Conservation (phyloP, 1,140 invertebrate genomes). For the Megalonaias nervosa region DNA sequence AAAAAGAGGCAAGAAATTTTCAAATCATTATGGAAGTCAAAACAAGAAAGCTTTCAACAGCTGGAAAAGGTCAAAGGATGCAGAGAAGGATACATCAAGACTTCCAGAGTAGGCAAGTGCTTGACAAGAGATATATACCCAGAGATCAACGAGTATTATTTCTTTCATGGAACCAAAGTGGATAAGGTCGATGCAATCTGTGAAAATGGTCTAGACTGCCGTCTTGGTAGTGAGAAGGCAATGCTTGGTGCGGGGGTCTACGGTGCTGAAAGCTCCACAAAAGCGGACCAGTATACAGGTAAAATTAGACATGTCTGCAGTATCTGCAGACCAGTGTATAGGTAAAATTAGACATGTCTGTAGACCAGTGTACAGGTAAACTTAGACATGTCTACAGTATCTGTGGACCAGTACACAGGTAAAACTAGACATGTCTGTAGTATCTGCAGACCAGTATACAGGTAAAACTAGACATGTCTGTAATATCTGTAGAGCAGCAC, state of each 20-base stretch:
- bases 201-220: conserved; percentile 7
- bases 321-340: too few relatives aligned
- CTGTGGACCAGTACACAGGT: too few relatives aligned
- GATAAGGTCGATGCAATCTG: conserved; percentile 21
- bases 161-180: conserved; percentile 32
- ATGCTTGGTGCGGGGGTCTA: conserved; percentile 30
- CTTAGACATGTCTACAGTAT: too few relatives aligned
- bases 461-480: too few relatives aligned
- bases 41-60: background rate
- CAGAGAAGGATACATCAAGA: too few relatives aligned
- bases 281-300: conserved; percentile 34
- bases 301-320: too few relatives aligned
- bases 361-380: too few relatives aligned
- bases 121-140: conserved; percentile 3
- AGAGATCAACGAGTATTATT: conserved; percentile 21
- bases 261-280: conserved; percentile 25
- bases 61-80: conserved; percentile 4
- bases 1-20: conserved; percentile 5
- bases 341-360: too few relatives aligned
- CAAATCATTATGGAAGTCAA: background rate
- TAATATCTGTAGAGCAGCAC: too few relatives aligned
- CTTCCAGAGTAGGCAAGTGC: too few relatives aligned
- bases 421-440: too few relatives aligned
- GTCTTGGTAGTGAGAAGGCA: conserved; percentile 12
- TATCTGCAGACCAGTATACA: too few relatives aligned